phyloP scores from a whole-genome alignment of 1,140 invertebrate species.

The Papilio xuthus region DNA sequence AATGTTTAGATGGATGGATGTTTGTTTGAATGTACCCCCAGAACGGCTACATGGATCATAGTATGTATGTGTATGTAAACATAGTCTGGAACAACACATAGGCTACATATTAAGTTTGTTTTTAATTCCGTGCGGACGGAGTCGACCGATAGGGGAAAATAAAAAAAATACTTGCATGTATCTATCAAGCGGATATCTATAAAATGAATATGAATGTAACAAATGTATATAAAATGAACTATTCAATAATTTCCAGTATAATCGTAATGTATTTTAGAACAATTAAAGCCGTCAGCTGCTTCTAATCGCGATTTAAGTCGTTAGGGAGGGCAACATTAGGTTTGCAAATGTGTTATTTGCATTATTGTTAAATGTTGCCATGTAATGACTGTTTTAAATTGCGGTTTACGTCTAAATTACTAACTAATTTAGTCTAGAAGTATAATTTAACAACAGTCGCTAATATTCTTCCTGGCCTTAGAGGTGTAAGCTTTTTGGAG shows the following conservation, averaged over 20 bases:
- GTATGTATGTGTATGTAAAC: no score
- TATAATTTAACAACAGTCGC: not conserved
- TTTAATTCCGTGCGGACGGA: no score
- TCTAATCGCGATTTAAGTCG: slow-evolving; percentile 52
- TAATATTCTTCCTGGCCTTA: no score
- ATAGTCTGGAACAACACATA: no score
- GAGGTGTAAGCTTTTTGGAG: no score
- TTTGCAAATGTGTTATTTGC: slow-evolving; percentile 48
- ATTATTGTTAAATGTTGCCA: slow-evolving; percentile 18
- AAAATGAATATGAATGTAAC: not conserved
- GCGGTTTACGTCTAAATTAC: not conserved
- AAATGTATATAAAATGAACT: not conserved
- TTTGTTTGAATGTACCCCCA: no score
- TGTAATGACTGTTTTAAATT: slow-evolving; percentile 9
- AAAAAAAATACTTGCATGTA: no score
- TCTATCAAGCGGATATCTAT: not conserved
- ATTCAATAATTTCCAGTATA: slow-evolving; percentile 35
- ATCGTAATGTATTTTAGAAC: slow-evolving; percentile 47
- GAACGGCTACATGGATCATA: no score
- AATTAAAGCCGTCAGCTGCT: slow-evolving; percentile 50
- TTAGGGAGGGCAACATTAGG: slow-evolving; percentile 47
- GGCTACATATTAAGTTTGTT: no score
- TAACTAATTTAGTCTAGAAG: not conserved
- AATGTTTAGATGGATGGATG: no score
- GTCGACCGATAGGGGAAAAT: no score